Evolutionary conservation across 2,888 invertebrate species (phyloP).

Genomic region (Eucriotettix oculatus): DNA sequence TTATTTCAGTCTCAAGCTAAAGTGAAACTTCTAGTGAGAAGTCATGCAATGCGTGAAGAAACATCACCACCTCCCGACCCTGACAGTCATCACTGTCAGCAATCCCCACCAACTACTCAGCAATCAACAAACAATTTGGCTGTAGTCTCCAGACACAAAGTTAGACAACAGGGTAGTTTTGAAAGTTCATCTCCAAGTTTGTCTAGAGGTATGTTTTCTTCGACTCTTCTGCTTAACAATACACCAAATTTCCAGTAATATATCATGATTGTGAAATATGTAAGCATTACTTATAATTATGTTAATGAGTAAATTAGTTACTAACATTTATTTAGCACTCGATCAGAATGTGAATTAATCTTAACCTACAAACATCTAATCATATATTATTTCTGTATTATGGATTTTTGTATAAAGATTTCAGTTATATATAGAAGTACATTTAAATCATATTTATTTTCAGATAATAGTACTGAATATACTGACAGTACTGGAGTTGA

Average conservation of each 20-base stretch:
- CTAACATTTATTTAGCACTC: too few species aligned
- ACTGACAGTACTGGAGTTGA: conserved; percentile 66
- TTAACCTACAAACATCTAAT: too few species aligned
- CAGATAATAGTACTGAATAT: conserved; percentile 62
- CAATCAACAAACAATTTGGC: too few species aligned
- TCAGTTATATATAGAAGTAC: not conserved
- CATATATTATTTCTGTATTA: too few species aligned
- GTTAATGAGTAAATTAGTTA: too few species aligned
- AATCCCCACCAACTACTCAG: too few species aligned
- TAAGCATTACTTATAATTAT: too few species aligned
- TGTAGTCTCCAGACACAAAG: too few species aligned
- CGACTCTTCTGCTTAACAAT: not conserved
- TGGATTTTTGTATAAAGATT: not conserved
- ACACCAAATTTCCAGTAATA: too few species aligned
- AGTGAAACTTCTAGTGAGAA: conserved; percentile 69
- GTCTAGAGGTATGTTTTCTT: conserved; percentile 27
- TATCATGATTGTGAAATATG: too few species aligned
- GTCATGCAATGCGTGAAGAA: conserved; percentile 80
- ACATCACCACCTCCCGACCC: conserved; percentile 33
- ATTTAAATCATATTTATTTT: conserved; percentile 3
- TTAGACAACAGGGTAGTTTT: too few species aligned
- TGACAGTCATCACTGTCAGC: conserved; percentile 15
- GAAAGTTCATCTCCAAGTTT: conserved; percentile 17
- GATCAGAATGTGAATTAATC: too few species aligned
- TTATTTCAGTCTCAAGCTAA: conserved; percentile 44